Percentiles rank a stretch among this genome's conserved stretches.
Evolutionary conservation across 2,797 vertebrate genomes (phyloP).

Genomic region (Sternarchorhynchus goeldii): DNA sequence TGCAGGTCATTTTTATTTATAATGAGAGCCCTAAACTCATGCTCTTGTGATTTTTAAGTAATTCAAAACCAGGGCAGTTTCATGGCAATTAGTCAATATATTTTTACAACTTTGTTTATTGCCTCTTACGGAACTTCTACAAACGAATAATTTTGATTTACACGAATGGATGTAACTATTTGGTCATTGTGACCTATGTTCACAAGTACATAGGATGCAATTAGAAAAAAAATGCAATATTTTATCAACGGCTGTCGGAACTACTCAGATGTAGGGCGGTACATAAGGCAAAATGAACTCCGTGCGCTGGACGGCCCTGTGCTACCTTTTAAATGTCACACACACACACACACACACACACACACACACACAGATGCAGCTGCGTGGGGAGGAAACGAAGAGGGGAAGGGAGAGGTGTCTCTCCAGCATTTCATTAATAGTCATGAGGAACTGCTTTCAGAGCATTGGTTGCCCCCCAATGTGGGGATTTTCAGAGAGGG

Average conservation of each 20-base stretch:
- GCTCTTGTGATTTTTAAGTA: neutral
- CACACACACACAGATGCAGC: slow-evolving; percentile 51
- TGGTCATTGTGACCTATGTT: slow-evolving; percentile 16
- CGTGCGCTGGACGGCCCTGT: slow-evolving; percentile 77
- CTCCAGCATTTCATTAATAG: slow-evolving; percentile 77
- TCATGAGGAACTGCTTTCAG: slow-evolving; percentile 75
- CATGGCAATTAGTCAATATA: neutral
- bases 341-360: slow-evolving; percentile 58
- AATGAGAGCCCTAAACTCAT: neutral
- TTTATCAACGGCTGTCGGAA: slow-evolving; percentile 75
- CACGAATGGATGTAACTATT: neutral
- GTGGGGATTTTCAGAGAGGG: slow-evolving; percentile 69
- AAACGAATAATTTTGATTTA: neutral
- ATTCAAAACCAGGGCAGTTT: neutral
- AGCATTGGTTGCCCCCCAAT: slow-evolving; percentile 76
- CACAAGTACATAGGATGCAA: neutral
- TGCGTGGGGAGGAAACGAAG: slow-evolving; percentile 72
- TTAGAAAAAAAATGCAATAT: slow-evolving; percentile 70
- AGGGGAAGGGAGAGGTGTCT: slow-evolving; percentile 74
- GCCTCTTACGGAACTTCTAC: too few species aligned
- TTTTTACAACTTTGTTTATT: neutral
- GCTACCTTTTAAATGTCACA: slow-evolving; percentile 84
- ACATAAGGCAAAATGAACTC: slow-evolving; percentile 77
- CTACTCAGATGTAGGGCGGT: slow-evolving; percentile 74
- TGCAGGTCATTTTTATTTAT: too few species aligned